These are phyloP conservation scores for Cisticola juncidis DNA, from an alignment of 2,113 vertebrate genomes.

Conservation along the genomic window DNA sequence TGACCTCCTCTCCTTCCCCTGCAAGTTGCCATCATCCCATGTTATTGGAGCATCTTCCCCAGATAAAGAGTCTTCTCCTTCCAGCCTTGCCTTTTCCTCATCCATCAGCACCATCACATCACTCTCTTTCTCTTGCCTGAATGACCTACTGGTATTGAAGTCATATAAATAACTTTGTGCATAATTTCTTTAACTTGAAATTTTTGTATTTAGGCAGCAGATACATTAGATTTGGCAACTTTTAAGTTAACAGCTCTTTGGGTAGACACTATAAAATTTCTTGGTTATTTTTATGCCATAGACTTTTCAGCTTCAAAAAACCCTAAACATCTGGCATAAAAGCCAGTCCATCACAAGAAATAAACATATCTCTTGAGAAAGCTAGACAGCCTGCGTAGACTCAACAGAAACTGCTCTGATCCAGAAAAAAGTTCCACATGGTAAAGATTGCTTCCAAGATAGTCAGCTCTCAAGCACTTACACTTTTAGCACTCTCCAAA, in stretches of 20 bases:
- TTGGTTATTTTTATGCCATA: slow-evolving; percentile 29
- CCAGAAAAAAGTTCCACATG: not conserved
- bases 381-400: not conserved
- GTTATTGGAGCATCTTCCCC: not conserved
- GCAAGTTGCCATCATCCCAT: not conserved
- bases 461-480: not conserved
- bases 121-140: not conserved
- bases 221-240: not conserved
- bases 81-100: not conserved
- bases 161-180: not conserved
- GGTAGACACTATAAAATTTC: not conserved
- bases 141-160: not conserved
- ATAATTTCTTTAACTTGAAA: not conserved
- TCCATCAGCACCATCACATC: not conserved
- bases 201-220: not conserved
- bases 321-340: not conserved
- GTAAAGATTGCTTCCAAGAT: not conserved
- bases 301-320: not conserved
- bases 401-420: slow-evolving; percentile 23
- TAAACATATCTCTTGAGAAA: slow-evolving; percentile 20
- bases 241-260: not conserved
- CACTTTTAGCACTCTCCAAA: not conserved
- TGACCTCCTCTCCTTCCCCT: not conserved
- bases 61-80: not conserved
- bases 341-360: slow-evolving; percentile 20